Conservation (phyloP, 2,888 invertebrate genomes). For the Dynastes tityus region DNA sequence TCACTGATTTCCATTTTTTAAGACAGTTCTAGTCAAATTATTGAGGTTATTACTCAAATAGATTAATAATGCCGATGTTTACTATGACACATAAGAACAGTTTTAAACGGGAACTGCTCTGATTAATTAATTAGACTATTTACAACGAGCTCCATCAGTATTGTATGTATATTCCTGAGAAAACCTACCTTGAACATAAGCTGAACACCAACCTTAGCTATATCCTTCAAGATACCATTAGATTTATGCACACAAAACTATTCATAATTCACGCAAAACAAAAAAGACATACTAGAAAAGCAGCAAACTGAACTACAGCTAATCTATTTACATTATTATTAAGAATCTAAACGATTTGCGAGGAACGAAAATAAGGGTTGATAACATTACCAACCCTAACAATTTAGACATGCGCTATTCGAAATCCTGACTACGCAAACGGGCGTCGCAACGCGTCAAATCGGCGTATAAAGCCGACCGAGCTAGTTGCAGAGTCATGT, state of each 20-base stretch:
- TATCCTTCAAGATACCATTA: conserved; percentile 1
- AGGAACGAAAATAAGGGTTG: background rate
- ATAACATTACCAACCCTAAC: conserved; percentile 15
- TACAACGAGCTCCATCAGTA: too few species aligned
- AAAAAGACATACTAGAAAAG: too few species aligned
- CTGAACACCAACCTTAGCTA: background rate
- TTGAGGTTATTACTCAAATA: too few species aligned
- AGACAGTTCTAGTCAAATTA: too few species aligned
- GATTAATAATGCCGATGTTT: too few species aligned
- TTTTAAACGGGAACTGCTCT: too few species aligned
- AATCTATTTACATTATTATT: too few species aligned
- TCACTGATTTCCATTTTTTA: too few species aligned
- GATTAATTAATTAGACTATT: too few species aligned
- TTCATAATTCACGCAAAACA: background rate
- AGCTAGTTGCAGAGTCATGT: conserved; percentile 40
- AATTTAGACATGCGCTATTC: conserved; percentile 55
- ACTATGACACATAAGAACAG: too few species aligned
- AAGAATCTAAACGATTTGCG: background rate
- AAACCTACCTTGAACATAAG: background rate
- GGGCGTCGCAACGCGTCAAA: conserved; percentile 60
- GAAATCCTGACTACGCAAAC: conserved; percentile 55
- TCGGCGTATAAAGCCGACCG: conserved; percentile 30
- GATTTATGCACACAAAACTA: background rate
- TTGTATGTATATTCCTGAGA: too few species aligned
- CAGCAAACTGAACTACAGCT: too few species aligned